Conservation (phyloP, 2,113 vertebrate genomes). For the Urocitellus parryii region DNA sequence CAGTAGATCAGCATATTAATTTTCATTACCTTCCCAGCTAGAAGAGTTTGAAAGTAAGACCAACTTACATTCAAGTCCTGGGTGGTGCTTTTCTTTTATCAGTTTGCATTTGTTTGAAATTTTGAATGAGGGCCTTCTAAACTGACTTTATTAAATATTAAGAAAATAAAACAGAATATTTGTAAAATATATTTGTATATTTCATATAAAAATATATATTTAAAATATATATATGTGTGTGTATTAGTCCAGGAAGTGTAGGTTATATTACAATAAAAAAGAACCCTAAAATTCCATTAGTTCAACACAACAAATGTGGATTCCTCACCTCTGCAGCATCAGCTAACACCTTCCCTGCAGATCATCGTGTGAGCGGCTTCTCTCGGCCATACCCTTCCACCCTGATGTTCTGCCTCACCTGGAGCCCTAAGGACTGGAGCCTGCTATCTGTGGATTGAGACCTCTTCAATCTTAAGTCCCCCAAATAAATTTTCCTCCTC, state of each 20-base stretch:
- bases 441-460: too few species aligned
- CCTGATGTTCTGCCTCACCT: too few species aligned
- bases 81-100: not conserved
- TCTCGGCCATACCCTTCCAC: too few species aligned
- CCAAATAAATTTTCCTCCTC: too few species aligned
- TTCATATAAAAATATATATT: too few species aligned
- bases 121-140: not conserved
- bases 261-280: not conserved
- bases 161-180: not conserved
- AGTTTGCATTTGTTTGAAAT: not conserved
- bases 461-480: too few species aligned
- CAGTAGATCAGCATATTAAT: not conserved
- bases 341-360: not conserved
- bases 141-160: not conserved
- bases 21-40: not conserved
- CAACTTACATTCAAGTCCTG: not conserved
- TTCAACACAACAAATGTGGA: not conserved
- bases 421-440: too few species aligned
- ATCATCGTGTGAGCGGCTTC: too few species aligned
- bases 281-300: not conserved
- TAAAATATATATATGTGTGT: not conserved
- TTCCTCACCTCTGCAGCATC: constrained; percentile 23
- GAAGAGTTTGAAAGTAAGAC: not conserved
- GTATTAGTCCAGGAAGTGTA: not conserved
- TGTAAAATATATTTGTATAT: not conserved